These are phyloP conservation scores for Brachymystax lenok DNA, from an alignment of 2,797 vertebrate species.

Conservation along the genomic window DNA sequence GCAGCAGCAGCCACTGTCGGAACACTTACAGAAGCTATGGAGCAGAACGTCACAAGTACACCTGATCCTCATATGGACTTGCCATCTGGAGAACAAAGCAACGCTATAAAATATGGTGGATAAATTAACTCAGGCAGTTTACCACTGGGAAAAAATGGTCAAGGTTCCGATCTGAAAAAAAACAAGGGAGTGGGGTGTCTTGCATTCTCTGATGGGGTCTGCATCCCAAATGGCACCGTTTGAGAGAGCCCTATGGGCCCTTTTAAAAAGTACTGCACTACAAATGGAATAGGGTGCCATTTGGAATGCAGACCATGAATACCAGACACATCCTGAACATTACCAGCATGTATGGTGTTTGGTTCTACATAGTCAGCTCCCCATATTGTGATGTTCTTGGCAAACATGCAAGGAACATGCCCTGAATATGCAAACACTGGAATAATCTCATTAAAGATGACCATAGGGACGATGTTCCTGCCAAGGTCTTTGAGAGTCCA, in stretches of 20 bases:
- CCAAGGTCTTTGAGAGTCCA: conserved; percentile 3
- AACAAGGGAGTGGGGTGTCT: too few species aligned
- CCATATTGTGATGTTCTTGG: conserved; percentile 11
- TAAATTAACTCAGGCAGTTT: too few species aligned
- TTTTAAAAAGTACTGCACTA: too few species aligned
- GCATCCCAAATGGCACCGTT: not conserved
- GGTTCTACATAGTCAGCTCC: conserved; percentile 52
- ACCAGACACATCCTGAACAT: too few species aligned
- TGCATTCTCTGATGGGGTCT: not conserved
- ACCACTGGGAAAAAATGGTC: too few species aligned
- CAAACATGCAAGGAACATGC: conserved; percentile 1
- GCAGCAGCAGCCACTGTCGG: too few species aligned
- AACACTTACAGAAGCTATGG: not conserved
- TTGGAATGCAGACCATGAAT: too few species aligned
- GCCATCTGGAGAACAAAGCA: not conserved
- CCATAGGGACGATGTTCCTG: not conserved
- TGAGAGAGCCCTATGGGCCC: not conserved
- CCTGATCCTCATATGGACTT: not conserved
- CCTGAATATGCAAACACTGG: conserved; percentile 8
- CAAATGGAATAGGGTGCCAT: too few species aligned
- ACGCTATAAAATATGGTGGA: too few species aligned
- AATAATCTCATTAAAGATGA: conserved; percentile 4
- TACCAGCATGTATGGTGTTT: conserved; percentile 72
- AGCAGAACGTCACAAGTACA: not conserved
- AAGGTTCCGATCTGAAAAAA: too few species aligned